Percentiles rank a stretch among this genome's conserved stretches.
These are phyloP conservation scores for Mylabris phalerata DNA, from an alignment of 1,140 invertebrate species.

Conservation along the genomic window DNA sequence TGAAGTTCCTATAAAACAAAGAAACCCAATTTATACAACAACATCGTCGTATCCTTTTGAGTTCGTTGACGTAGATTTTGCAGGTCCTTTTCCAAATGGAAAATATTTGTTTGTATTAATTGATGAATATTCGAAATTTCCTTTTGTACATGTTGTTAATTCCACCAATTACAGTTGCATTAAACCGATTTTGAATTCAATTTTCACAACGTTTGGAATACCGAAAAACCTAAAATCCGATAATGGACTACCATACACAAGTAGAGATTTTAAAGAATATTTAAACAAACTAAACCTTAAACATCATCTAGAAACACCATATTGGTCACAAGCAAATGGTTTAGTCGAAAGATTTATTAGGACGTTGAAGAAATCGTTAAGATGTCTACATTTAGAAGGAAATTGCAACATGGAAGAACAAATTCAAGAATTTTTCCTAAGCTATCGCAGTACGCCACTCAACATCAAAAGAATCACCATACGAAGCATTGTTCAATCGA, in stretches of 20 bases:
- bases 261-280: constrained; percentile 29
- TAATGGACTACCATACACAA: constrained; percentile 34
- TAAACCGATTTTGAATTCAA: constrained; percentile 4
- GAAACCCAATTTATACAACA: constrained; percentile 1
- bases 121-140: constrained; percentile 11
- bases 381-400: background rate
- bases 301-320: constrained; percentile 2
- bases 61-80: constrained; percentile 10
- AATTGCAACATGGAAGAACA: background rate
- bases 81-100: constrained; percentile 12
- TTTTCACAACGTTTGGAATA: constrained; percentile 19
- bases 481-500: background rate
- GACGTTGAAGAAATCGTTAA: constrained; percentile 8
- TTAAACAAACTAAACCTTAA: constrained; percentile 2
- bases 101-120: constrained; percentile 13
- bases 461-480: background rate
- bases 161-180: constrained; percentile 4
- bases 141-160: background rate
- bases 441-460: background rate
- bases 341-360: constrained; percentile 8
- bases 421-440: background rate
- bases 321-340: constrained; percentile 15
- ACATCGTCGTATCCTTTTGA: constrained; percentile 1
- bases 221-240: constrained; percentile 33
- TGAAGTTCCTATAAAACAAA: background rate